Evolutionary conservation across 2,888 invertebrate species (phyloP).

Genomic region (Papilio elwesi): DNA sequence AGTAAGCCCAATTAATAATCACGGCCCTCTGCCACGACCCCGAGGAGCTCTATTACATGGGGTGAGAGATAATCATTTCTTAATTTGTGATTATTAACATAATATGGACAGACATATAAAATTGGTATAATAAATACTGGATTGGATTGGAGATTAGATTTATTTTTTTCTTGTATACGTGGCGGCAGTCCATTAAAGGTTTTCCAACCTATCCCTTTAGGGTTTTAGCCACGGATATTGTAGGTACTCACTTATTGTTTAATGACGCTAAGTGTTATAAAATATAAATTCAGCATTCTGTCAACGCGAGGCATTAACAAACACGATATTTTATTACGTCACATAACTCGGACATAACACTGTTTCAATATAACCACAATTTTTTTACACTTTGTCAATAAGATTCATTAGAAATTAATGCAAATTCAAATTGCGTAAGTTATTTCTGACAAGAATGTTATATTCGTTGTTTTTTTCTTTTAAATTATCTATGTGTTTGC

Average conservation of each 20-base stretch:
- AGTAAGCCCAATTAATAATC: too few species aligned
- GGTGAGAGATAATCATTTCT: too few species aligned
- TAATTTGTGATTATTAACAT: too few species aligned
- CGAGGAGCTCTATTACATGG: too few species aligned
- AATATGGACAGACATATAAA: too few species aligned
- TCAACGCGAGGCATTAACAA: not conserved
- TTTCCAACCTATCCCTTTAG: too few species aligned
- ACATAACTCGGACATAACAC: slow-evolving; percentile 9
- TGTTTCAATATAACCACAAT: not conserved
- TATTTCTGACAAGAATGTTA: slow-evolving; percentile 16
- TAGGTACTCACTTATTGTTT: not conserved
- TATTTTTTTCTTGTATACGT: too few species aligned
- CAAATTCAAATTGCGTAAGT: slow-evolving; percentile 22
- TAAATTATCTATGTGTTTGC: not conserved
- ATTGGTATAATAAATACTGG: too few species aligned
- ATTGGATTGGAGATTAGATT: too few species aligned
- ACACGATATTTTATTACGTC: slow-evolving; percentile 13
- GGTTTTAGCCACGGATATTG: too few species aligned
- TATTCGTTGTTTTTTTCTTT: not conserved
- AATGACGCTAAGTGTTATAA: not conserved
- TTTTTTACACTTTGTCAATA: slow-evolving; percentile 8
- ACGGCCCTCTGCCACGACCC: too few species aligned
- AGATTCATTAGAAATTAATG: slow-evolving; percentile 28
- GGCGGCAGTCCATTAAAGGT: too few species aligned
- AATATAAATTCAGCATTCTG: not conserved